Evolutionary conservation across 2,797 vertebrate species (phyloP), one percentile per base, ranked within the genome.

Genomic region (Poeciliopsis paucimaculata): DNA sequence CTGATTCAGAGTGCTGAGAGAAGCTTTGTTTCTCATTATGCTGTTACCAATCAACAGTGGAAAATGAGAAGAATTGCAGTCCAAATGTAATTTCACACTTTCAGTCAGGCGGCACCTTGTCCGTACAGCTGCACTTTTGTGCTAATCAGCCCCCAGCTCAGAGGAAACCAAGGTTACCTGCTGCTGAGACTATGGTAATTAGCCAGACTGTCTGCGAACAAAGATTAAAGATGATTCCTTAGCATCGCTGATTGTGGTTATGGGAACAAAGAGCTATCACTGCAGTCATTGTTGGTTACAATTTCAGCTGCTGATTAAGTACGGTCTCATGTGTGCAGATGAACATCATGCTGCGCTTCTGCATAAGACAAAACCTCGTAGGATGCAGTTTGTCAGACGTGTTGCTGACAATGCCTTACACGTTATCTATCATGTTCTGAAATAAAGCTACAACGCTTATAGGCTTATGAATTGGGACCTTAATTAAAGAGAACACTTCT

Each of bases 81-180:
- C 88, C 91, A 81, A 86, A 93, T 87, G 84, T 87, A 84, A 87
- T 85, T 79, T 77, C 71, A 49, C 83, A 80, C 82, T 46, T 72
- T 16, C n/a, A 78, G 83, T n/a, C 60, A 83, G 77, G 85, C 84
- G 76, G 77, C 77, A 28, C 20, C 16, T 73, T 78, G 82, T 78
- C 83, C 82, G 77, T 74, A 90, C 83, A 91, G 89, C 87, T 91
- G 87, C 87, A 90, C 85, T 83, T 88, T 77, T 51, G 89, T 89
- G 89, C 85, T 88, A 89, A 94, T 91, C 85, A 93, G 89, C 91
- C 87, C 57, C 55, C 31, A 70, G 90, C 86, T 79, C 81, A 26
- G 81, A 91, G 73, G 86, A 88, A 91, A 90, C 82, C 93, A 91
- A 92, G 93, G 92, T 90, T 91, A 93, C 91, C 91, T 92, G 86